Percentiles rank a stretch among this genome's conserved stretches.
These are phyloP conservation scores for Brachylomia viminalis DNA, from an alignment of 2,888 invertebrate species.

Conservation along the genomic window DNA sequence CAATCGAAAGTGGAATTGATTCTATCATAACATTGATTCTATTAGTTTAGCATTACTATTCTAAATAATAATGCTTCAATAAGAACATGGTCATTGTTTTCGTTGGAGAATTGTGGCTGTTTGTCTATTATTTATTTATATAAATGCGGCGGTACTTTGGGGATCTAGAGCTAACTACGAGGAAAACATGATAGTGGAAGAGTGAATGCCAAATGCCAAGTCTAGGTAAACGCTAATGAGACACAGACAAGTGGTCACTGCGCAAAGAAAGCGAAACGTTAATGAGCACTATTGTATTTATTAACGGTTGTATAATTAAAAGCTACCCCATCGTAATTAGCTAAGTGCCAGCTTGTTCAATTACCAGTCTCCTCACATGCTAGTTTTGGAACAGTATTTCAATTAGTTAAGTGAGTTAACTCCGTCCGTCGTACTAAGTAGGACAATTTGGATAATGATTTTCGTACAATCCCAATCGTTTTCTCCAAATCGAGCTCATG, in stretches of 20 bases:
- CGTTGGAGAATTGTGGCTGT: background rate
- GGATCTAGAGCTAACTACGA: slow-evolving; percentile 5
- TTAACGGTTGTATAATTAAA: slow-evolving; percentile 54
- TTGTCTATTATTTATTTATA: background rate
- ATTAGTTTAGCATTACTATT: background rate
- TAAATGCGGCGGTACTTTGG: background rate
- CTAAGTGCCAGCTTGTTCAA: slow-evolving; percentile 23
- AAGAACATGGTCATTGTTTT: background rate
- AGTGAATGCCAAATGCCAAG: slow-evolving; percentile 49
- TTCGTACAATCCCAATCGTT: background rate
- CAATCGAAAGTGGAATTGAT: slow-evolving; percentile 10
- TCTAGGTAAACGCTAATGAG: slow-evolving; percentile 46
- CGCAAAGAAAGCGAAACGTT: slow-evolving; percentile 64
- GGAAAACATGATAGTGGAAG: slow-evolving; percentile 18
- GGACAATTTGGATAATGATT: background rate
- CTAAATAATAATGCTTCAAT: background rate
- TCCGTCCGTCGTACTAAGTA: background rate
- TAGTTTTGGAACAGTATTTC: slow-evolving; percentile 11
- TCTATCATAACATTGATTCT: background rate
- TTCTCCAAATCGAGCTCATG: background rate
- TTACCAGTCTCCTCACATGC: background rate
- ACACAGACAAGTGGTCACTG: slow-evolving; percentile 33
- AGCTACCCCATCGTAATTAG: slow-evolving; percentile 42
- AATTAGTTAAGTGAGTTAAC: background rate
- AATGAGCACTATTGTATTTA: slow-evolving; percentile 55